Evolutionary conservation across 2,888 invertebrate genomes (phyloP).

Genomic region (Thyatira batis): DNA sequence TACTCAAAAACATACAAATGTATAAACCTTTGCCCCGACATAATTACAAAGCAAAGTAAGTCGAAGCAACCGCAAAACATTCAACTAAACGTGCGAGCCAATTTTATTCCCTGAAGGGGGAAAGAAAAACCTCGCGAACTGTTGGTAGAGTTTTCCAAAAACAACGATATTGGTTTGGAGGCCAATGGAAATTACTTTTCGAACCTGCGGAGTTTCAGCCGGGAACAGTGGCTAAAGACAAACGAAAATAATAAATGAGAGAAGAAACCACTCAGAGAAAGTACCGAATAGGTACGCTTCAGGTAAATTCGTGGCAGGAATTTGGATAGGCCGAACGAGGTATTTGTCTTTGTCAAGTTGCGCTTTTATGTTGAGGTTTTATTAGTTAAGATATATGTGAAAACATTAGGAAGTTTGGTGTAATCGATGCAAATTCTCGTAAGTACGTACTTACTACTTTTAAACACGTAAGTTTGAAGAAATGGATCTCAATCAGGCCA

Average conservation of each 20-base stretch:
- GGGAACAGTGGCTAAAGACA: slow-evolving; percentile 37
- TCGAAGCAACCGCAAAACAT: slow-evolving; percentile 22
- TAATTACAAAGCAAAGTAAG: slow-evolving; percentile 1
- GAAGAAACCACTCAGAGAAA: slow-evolving; percentile 23
- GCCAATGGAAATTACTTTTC: slow-evolving; percentile 49
- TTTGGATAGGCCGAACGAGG: slow-evolving; percentile 25
- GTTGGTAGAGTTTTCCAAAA: slow-evolving; percentile 40
- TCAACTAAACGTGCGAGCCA: slow-evolving; percentile 22
- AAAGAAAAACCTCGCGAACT: slow-evolving; percentile 27
- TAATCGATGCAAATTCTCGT: too few species aligned
- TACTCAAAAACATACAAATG: too few species aligned
- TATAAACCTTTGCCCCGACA: not conserved
- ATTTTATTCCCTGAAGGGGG: slow-evolving; percentile 24
- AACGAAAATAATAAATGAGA: slow-evolving; percentile 47
- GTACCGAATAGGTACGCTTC: slow-evolving; percentile 22
- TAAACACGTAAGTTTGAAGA: too few species aligned
- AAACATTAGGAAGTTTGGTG: too few species aligned
- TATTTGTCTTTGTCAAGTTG: slow-evolving; percentile 16
- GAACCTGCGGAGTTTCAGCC: slow-evolving; percentile 28
- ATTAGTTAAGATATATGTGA: too few species aligned
- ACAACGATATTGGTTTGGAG: slow-evolving; percentile 39
- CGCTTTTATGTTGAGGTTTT: not conserved
- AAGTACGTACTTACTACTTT: too few species aligned
- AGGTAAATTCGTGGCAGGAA: slow-evolving; percentile 32
- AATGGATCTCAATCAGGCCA: too few species aligned